Conservation (phyloP, 2,113 vertebrate genomes). For the Lates calcarifer region DNA sequence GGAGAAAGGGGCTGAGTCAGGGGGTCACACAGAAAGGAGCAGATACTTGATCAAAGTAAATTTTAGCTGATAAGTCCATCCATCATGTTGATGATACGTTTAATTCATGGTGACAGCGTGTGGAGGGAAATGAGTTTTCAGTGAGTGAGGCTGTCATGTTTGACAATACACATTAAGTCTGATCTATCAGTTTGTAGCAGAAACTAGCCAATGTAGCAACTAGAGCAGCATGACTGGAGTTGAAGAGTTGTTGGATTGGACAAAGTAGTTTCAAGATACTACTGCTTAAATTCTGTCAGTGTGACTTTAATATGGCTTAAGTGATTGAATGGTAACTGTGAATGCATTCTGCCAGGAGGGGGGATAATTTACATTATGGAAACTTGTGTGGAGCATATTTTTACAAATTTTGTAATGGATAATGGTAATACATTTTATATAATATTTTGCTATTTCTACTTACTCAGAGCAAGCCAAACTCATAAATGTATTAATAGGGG, state of each 20-base stretch:
- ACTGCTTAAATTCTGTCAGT: conserved; percentile 24
- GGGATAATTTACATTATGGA: background rate
- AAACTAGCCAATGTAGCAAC: conserved; percentile 60
- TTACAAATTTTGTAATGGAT: too few species aligned
- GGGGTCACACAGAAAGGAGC: conserved; percentile 70
- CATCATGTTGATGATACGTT: conserved; percentile 84
- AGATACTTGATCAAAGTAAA: conserved; percentile 81
- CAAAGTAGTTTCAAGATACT: conserved; percentile 30
- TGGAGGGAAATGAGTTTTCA: conserved; percentile 75
- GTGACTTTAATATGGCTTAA: conserved; percentile 24
- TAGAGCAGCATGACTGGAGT: conserved; percentile 48
- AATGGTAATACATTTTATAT: too few species aligned
- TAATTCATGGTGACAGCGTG: conserved; percentile 78
- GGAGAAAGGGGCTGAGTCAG: conserved; percentile 73
- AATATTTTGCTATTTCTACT: too few species aligned
- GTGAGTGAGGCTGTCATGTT: conserved; percentile 81
- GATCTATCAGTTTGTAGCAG: conserved; percentile 72
- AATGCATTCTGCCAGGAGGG: too few species aligned
- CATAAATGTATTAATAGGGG: too few species aligned
- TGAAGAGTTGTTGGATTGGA: conserved; percentile 34
- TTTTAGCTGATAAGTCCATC: conserved; percentile 82
- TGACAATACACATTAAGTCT: conserved; percentile 78
- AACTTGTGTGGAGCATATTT: background rate
- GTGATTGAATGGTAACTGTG: conserved; percentile 13
- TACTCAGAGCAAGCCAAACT: too few species aligned